phyloP scores from a whole-genome alignment of 1,140 invertebrate species.

The Zaprionus inermis region DNA sequence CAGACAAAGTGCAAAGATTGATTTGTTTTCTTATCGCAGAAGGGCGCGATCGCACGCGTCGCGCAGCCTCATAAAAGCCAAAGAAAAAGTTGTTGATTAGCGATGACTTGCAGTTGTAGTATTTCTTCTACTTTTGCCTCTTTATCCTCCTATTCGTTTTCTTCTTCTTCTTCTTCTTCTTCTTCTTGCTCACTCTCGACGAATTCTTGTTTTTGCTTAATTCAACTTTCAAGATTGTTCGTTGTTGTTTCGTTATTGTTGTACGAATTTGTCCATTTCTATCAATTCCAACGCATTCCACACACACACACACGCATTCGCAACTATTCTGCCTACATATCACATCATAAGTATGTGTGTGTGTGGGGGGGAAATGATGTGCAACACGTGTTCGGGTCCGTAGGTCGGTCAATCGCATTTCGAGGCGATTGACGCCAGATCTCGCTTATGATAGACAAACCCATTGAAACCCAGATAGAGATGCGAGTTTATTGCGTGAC shows the following conservation, averaged over 20 bases:
- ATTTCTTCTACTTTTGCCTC: slow-evolving; percentile 6
- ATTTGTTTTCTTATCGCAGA: slow-evolving; percentile 19
- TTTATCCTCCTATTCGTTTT: slow-evolving; percentile 1
- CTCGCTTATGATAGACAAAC: background rate
- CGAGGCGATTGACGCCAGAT: background rate
- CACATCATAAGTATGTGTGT: background rate
- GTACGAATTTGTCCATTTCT: slow-evolving; percentile 35
- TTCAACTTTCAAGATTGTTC: background rate
- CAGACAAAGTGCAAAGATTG: slow-evolving; percentile 69
- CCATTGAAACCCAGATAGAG: background rate
- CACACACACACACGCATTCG: slow-evolving; percentile 23
- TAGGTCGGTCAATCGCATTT: slow-evolving; percentile 63
- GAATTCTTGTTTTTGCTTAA: slow-evolving; percentile 18
- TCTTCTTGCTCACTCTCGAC: background rate
- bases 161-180: slow-evolving; percentile 1
- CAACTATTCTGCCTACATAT: slow-evolving; percentile 10
- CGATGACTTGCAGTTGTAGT: slow-evolving; percentile 61
- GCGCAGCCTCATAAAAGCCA: background rate
- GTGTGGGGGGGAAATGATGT: slow-evolving; percentile 14
- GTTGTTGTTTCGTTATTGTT: slow-evolving; percentile 25
- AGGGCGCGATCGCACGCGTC: slow-evolving; percentile 1
- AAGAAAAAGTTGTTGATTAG: slow-evolving; percentile 54
- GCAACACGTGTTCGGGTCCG: slow-evolving; percentile 75
- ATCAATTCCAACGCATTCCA: slow-evolving; percentile 36
- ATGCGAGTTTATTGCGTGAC: background rate